Conservation (phyloP, 2,113 vertebrate genomes). For the Carlito syrichta region DNA sequence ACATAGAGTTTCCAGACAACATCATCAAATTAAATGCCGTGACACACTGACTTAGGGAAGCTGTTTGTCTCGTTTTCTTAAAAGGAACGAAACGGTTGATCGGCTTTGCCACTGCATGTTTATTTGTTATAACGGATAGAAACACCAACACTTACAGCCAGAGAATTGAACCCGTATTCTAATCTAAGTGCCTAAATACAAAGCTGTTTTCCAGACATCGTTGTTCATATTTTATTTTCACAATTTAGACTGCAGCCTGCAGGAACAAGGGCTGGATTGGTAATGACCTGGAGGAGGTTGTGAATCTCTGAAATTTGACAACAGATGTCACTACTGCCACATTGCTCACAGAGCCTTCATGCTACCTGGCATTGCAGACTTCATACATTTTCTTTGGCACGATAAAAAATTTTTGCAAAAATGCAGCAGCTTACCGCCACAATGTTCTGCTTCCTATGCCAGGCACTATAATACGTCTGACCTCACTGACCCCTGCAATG, state of each 20-base stretch:
- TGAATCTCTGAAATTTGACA: constrained; percentile 58
- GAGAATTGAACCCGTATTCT: constrained; percentile 34
- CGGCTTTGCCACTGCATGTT: constrained; percentile 15
- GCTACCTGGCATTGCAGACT: neutral
- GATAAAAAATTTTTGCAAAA: neutral
- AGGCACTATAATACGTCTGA: neutral
- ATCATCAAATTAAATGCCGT: constrained; percentile 56
- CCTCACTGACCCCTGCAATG: neutral
- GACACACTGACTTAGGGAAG: constrained; percentile 40
- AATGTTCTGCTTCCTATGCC: neutral
- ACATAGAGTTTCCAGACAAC: constrained; percentile 48
- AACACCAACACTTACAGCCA: constrained; percentile 24
- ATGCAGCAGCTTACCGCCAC: neutral
- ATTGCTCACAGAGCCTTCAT: neutral
- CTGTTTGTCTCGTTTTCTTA: constrained; percentile 54
- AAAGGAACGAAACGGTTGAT: constrained; percentile 54
- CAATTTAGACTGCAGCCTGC: neutral
- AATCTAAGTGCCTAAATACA: neutral
- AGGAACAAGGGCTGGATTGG: constrained; percentile 40
- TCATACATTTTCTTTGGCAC: constrained; percentile 2
- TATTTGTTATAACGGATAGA: constrained; percentile 53
- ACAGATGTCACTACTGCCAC: neutral
- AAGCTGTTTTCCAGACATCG: constrained; percentile 22
- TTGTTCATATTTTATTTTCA: constrained; percentile 55
- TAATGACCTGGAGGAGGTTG: constrained; percentile 30